These are phyloP conservation scores for Ranitomeya imitator DNA, from an alignment of 2,113 vertebrate genomes.

Conservation along the genomic window DNA sequence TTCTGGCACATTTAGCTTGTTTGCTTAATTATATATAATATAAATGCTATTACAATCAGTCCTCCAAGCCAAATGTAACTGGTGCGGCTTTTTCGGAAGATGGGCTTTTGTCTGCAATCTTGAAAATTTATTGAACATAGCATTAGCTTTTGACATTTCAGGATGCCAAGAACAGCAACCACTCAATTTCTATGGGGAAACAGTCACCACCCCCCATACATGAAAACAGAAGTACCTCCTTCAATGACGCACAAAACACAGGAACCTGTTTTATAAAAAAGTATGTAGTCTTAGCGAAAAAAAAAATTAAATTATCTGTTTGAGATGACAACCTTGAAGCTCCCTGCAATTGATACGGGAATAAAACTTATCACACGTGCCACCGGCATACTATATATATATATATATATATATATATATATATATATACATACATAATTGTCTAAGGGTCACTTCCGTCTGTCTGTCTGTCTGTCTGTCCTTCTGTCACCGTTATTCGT, in stretches of 20 bases:
- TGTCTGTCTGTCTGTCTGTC: too few relatives aligned
- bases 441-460: too few relatives aligned
- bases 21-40: too few relatives aligned
- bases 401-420: too few relatives aligned
- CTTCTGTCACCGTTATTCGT: too few relatives aligned
- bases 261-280: neutral
- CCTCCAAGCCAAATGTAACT: neutral
- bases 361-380: neutral
- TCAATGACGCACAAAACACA: neutral
- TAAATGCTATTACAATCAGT: neutral
- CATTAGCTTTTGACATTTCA: neutral
- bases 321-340: neutral
- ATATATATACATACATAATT: too few relatives aligned
- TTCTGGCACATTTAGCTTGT: too few relatives aligned
- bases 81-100: neutral
- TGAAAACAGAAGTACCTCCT: neutral
- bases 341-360: neutral
- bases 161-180: neutral
- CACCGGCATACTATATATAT: neutral
- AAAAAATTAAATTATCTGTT: neutral
- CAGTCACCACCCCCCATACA: neutral
- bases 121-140: conserved; percentile 28
- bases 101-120: conserved; percentile 9
- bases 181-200: neutral
- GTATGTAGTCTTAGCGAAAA: neutral